Percentiles rank a stretch among this genome's conserved stretches.
Evolutionary conservation across 2,888 invertebrate species (phyloP).

Genomic region (Melipona bicolor): DNA sequence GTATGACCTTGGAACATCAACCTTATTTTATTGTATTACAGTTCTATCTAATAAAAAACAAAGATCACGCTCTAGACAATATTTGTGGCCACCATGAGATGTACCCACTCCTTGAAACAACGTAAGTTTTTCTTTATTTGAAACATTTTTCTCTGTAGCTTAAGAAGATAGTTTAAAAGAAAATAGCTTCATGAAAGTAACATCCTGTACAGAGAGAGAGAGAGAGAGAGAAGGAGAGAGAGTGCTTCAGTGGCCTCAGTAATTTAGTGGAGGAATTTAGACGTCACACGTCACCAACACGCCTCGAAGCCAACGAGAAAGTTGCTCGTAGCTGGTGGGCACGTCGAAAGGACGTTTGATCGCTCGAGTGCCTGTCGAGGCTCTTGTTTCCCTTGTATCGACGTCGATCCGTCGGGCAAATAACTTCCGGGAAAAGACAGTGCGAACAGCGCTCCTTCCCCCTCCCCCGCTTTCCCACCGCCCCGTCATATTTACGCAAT

Average conservation of each 20-base stretch:
- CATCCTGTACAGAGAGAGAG: background rate
- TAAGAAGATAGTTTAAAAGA: no score
- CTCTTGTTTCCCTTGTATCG: constrained; percentile 38
- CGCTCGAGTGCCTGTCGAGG: constrained; percentile 59
- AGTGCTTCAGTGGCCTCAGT: constrained; percentile 52
- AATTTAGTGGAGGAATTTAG: constrained; percentile 73
- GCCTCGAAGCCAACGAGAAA: constrained; percentile 42
- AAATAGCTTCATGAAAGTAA: no score
- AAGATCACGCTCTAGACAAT: no score
- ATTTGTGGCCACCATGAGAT: no score
- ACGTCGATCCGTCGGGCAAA: constrained; percentile 31
- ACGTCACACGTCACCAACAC: constrained; percentile 71
- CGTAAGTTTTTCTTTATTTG: no score
- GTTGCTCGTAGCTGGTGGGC: constrained; percentile 26
- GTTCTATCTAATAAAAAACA: no score
- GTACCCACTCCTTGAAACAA: no score
- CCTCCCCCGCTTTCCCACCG: background rate
- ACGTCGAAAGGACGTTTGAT: constrained; percentile 66
- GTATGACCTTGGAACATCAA: no score
- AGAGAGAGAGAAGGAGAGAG: constrained; percentile 14
- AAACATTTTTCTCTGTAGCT: no score
- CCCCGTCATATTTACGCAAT: constrained; percentile 7
- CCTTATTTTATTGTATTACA: no score
- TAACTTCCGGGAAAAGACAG: constrained; percentile 24
- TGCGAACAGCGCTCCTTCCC: background rate